Evolutionary conservation across 2,113 vertebrate species (phyloP).

Genomic region (Tragelaphus imberbis): DNA sequence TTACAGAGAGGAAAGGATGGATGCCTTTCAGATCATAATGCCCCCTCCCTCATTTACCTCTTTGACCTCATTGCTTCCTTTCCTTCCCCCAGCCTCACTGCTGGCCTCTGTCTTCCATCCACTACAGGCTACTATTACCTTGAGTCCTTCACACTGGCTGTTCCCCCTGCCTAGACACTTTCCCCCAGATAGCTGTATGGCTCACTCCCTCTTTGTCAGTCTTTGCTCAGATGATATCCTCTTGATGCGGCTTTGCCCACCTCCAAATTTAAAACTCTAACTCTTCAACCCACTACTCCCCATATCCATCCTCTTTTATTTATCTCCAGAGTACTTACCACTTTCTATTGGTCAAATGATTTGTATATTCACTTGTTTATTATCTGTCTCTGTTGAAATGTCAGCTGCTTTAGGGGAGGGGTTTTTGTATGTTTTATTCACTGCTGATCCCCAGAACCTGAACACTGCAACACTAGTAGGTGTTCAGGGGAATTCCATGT

Average conservation of each 20-base stretch:
- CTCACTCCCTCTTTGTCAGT: background rate
- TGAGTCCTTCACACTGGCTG: background rate
- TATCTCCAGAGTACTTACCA: background rate
- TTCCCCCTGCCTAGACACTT: background rate
- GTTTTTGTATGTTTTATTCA: background rate
- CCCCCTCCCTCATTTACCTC: background rate
- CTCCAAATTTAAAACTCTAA: background rate
- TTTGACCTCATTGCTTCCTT: background rate
- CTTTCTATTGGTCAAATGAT: background rate
- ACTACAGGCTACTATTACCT: background rate
- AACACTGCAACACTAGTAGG: background rate
- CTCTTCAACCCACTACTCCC: background rate
- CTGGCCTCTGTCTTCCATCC: background rate
- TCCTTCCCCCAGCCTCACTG: background rate
- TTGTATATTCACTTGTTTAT: background rate
- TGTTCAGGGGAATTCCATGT: background rate
- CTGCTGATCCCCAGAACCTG: background rate
- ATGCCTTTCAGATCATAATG: background rate
- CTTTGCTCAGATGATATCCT: background rate
- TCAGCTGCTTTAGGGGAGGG: background rate
- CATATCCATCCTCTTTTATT: background rate
- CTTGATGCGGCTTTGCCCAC: background rate
- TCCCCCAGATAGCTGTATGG: background rate
- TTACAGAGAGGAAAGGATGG: background rate
- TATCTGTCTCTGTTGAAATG: background rate